A percentile compares a stretch with the other conserved stretches of the same genome.
These are phyloP conservation scores for Sinocyclocheilus anophthalmus DNA, from an alignment of 2,113 vertebrate species.

Conservation along the genomic window DNA sequence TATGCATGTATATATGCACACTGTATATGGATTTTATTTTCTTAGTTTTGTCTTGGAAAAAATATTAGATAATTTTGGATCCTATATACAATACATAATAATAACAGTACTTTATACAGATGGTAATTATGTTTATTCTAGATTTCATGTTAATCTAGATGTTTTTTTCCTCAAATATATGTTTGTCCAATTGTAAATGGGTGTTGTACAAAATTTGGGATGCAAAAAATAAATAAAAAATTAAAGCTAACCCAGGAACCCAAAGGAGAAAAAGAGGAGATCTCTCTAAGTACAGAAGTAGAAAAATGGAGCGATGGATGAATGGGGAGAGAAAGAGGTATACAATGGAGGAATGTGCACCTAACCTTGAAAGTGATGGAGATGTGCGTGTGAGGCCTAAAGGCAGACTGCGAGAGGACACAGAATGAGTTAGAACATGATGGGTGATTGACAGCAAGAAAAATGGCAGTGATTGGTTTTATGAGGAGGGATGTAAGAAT, in stretches of 20 bases:
- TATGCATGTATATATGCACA: too few species aligned
- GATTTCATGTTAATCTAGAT: too few species aligned
- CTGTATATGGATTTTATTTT: too few species aligned
- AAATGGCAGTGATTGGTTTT: constrained; percentile 9
- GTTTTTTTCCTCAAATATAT: too few species aligned
- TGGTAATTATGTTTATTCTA: too few species aligned
- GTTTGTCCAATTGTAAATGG: too few species aligned
- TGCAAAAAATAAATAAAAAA: not conserved
- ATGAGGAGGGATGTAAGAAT: not conserved
- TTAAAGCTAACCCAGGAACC: constrained; percentile 1
- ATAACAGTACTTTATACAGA: too few species aligned
- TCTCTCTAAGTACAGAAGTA: not conserved
- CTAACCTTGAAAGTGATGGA: constrained; percentile 75
- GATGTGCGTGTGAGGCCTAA: constrained; percentile 74
- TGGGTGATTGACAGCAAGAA: constrained; percentile 49
- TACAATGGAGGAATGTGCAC: constrained; percentile 24
- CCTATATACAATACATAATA: not conserved
- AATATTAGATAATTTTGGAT: too few species aligned
- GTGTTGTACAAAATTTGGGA: not conserved
- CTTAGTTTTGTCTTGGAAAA: too few species aligned
- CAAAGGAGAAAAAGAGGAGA: constrained; percentile 9
- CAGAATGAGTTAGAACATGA: constrained; percentile 64
- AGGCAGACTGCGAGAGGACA: constrained; percentile 75
- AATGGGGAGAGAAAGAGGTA: not conserved
- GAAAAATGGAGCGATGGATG: constrained; percentile 17